Evolutionary conservation across 92 coral and sea anemone species (phyloP).

Genomic region (Epizoanthus stellaris): DNA sequence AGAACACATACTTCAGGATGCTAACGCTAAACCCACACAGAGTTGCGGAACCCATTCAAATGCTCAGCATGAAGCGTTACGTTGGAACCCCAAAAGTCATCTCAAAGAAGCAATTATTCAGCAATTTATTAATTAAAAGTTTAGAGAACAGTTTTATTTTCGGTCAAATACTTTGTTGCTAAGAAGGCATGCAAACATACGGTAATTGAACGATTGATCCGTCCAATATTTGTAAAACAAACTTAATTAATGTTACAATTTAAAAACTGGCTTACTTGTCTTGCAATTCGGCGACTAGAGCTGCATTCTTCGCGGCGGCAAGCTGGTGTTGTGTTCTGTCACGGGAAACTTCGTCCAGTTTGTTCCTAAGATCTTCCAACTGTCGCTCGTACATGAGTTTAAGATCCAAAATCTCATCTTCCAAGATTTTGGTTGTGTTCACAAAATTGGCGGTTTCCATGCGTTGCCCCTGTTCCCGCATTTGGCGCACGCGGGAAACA

Average conservation of each 20-base stretch:
- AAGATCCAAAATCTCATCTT: constrained; percentile 87
- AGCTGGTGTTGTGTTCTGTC: constrained; percentile 94
- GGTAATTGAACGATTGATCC: neutral
- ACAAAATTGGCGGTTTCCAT: constrained; percentile 89
- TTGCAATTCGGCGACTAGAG: constrained; percentile 84
- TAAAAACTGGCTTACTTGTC: constrained; percentile 77
- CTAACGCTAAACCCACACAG: too few relatives aligned
- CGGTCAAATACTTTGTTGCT: neutral
- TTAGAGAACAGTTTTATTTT: neutral
- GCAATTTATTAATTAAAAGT: too few relatives aligned
- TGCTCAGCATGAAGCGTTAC: neutral
- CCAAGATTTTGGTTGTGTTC: constrained; percentile 91
- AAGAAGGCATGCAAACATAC: neutral
- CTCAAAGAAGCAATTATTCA: too few relatives aligned
- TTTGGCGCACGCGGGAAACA: constrained; percentile 94
- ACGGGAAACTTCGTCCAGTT: constrained; percentile 84
- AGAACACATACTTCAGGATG: neutral
- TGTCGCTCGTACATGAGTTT: constrained; percentile 95
- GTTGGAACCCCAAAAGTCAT: too few relatives aligned
- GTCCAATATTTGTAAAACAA: constrained; percentile 6
- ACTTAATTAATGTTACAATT: neutral
- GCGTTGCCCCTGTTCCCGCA: constrained; percentile 95
- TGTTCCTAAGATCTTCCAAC: constrained; percentile 84
- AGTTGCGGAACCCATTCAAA: constrained; percentile 15
- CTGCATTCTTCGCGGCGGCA: constrained; percentile 91